These are phyloP conservation scores for Hetaerina titia DNA, from an alignment of 2,888 invertebrate genomes.

Conservation along the genomic window DNA sequence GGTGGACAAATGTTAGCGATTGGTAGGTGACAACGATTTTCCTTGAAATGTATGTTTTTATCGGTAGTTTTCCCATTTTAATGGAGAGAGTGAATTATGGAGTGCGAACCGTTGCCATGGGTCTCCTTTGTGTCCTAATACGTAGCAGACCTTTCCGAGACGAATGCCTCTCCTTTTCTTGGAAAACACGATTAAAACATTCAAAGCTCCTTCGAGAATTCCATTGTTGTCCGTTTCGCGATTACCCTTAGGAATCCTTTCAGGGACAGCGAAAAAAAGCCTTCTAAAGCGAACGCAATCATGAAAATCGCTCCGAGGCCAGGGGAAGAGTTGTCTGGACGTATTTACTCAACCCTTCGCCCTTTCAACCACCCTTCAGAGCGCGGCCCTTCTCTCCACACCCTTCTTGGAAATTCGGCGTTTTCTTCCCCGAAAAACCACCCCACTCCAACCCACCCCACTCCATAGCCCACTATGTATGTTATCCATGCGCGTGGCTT, in stretches of 20 bases:
- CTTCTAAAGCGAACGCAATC: neutral
- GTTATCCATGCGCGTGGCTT: neutral
- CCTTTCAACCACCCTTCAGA: neutral
- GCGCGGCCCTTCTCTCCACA: neutral
- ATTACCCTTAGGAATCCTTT: slow-evolving; percentile 3
- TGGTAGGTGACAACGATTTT: no score
- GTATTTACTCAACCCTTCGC: neutral
- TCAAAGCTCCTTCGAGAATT: neutral
- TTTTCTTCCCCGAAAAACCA: neutral
- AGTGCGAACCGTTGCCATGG: neutral
- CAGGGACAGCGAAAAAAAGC: neutral
- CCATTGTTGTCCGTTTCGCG: neutral
- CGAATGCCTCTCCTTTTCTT: neutral
- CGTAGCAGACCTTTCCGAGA: neutral
- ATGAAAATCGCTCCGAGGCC: neutral
- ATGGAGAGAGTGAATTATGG: neutral
- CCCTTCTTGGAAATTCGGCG: neutral
- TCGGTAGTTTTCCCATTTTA: neutral
- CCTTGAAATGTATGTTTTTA: neutral
- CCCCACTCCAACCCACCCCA: neutral
- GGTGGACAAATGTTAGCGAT: no score
- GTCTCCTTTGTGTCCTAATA: neutral
- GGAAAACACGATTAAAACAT: neutral
- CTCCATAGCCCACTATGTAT: neutral
- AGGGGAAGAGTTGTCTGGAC: neutral